A percentile compares a stretch with the other conserved stretches of the same genome.
These are phyloP conservation scores for Diadegma fenestrale DNA, from an alignment of 2,888 invertebrate genomes.

Conservation along the genomic window DNA sequence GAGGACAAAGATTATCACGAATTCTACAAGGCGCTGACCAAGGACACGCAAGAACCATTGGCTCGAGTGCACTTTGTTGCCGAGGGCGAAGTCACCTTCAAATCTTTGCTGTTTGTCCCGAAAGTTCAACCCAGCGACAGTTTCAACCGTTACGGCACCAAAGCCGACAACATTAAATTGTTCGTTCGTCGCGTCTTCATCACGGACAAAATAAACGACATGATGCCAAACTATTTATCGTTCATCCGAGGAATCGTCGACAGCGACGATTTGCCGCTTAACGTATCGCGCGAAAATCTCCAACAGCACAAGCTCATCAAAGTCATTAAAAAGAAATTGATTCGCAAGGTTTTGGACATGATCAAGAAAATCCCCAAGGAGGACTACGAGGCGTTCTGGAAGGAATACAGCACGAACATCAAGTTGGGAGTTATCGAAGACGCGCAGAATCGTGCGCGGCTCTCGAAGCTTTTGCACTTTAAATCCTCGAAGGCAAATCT, in stretches of 20 bases:
- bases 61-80: conserved; percentile 98
- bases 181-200: conserved; percentile 99
- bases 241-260: conserved; percentile 99
- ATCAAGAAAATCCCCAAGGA: conserved; percentile 97
- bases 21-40: conserved; percentile 98
- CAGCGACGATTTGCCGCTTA: conserved; percentile 99
- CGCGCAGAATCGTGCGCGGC: conserved; percentile 96
- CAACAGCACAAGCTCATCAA: conserved; percentile 99
- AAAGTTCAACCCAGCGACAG: conserved; percentile 95
- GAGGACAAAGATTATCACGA: conserved; percentile 95
- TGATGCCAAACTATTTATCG: conserved; percentile 98
- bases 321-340: conserved; percentile 99
- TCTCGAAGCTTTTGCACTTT: conserved; percentile 98
- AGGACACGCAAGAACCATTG: conserved; percentile 93
- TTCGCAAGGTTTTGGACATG: conserved; percentile 99
- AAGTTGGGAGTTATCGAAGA: conserved; percentile 99
- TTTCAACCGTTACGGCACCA: conserved; percentile 98
- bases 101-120: conserved; percentile 97
- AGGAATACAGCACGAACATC: conserved; percentile 99
- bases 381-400: conserved; percentile 98
- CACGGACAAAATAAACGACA: conserved; percentile 99
- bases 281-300: conserved; percentile 98
- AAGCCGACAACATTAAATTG: conserved; percentile 97
- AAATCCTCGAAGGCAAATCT: conserved; percentile 90
- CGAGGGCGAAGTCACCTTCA: conserved; percentile 99